Evolutionary conservation across 2,888 invertebrate genomes (phyloP), one percentile per base, ranked within the genome.

Genomic region (Orthonevra nobilis): DNA sequence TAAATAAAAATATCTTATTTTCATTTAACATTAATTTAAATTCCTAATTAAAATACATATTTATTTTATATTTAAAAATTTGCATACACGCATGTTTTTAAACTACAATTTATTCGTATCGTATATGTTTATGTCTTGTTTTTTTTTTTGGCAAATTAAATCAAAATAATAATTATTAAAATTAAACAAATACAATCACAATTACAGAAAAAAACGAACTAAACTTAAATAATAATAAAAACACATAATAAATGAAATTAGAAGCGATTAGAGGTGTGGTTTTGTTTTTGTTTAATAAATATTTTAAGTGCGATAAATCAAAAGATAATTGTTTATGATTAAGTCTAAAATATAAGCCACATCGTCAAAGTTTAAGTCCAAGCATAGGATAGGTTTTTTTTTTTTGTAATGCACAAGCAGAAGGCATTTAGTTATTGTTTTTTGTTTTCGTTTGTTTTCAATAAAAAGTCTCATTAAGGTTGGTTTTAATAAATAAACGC

Each of bases 351-450:
- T n/a, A n/a, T 56, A 79, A 79, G 77, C 77, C 77, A 79, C 77
- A 66, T 10, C 36, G 12, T 36, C 7, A 28, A 38, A 52, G 30
- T 19, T 26, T 64, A 66, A 77, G 44, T 72, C 60, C 73, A 79
- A 79, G 73, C 73, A 68, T 73, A 56, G 66, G n/a, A 32, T 66
- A 58, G 63, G 61, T n/a, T n/a, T n/a, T n/a, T n/a, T n/a, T n/a
- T n/a, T n/a, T n/a, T n/a, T n/a, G n/a, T 79, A 79, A 79, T 73
- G 79, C 73, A 79, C 79, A 56, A 68, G 79, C 79, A 68, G 56
- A 79, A 79, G 73, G 79, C 79, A 73, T 56, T 54, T 52, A 79
- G 10, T 38, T 69, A 58, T 50, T 17, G 0, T 17, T 56, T 60
- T 52, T 30, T 19, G 34, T 26, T 1, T 26, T 26, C 5, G 9